phyloP scores from a whole-genome alignment of 2,888 invertebrate genomes.

The Leistus spinibarbis region DNA sequence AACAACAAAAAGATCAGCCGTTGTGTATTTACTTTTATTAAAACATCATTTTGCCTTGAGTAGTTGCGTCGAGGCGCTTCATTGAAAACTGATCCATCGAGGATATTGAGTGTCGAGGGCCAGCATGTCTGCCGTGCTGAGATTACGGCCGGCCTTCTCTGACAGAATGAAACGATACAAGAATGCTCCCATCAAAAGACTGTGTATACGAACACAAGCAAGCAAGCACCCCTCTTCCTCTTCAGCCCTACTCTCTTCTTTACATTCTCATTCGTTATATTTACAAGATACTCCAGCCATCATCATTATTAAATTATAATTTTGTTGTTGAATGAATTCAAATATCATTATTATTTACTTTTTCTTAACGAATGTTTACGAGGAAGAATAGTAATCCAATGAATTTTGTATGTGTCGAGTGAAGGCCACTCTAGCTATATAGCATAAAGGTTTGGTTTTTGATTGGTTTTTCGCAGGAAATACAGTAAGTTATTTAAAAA shows the following conservation, averaged over 20 bases:
- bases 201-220: too few relatives aligned
- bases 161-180: conserved; percentile 44
- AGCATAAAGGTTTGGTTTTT: too few relatives aligned
- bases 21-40: conserved; percentile 48
- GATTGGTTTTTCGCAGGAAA: too few relatives aligned
- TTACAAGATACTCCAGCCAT: neutral
- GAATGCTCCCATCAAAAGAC: conserved; percentile 41
- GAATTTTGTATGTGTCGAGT: too few relatives aligned
- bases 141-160: conserved; percentile 42
- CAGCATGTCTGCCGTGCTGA: conserved; percentile 45
- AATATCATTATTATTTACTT: conserved; percentile 53
- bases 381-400: conserved; percentile 4
- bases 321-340: conserved; percentile 35
- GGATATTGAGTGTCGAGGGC: conserved; percentile 44
- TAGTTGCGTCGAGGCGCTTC: conserved; percentile 42
- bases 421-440: too few relatives aligned
- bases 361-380: conserved; percentile 50
- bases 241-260: neutral
- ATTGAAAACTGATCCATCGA: conserved; percentile 46
- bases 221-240: conserved; percentile 19
- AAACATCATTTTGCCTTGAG: conserved; percentile 44
- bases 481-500: too few relatives aligned
- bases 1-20: conserved; percentile 30
- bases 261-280: neutral
- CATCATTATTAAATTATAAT: conserved; percentile 26